These are phyloP conservation scores for Trochalopteron elliotii DNA, from an alignment of 2,113 vertebrate genomes.

Conservation along the genomic window DNA sequence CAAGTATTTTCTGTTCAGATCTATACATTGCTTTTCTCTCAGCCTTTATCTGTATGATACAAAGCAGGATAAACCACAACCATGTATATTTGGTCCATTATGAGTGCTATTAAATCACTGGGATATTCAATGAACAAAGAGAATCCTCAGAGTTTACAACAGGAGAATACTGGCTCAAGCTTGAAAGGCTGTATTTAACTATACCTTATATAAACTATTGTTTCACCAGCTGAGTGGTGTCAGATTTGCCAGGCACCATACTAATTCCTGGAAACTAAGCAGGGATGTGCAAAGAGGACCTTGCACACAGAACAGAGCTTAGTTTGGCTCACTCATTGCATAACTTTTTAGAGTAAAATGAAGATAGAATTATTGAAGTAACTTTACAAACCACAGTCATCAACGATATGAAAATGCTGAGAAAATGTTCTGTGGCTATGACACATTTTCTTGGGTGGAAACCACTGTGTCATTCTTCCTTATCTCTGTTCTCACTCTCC, in stretches of 20 bases:
- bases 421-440: neutral
- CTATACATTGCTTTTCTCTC: neutral
- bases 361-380: neutral
- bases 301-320: neutral
- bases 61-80: conserved; percentile 38
- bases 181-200: conserved; percentile 25
- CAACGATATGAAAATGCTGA: neutral
- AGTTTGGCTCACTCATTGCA: neutral
- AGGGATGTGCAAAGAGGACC: neutral
- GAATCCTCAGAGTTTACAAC: neutral
- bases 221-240: neutral
- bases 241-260: neutral
- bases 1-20: conserved; percentile 6
- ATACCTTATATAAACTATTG: neutral
- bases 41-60: conserved; percentile 41
- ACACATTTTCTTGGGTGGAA: neutral
- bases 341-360: neutral
- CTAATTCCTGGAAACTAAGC: neutral
- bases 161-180: neutral
- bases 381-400: neutral
- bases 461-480: neutral
- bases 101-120: conserved; percentile 23
- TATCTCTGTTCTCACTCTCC: neutral
- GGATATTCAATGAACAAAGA: neutral
- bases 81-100: neutral